Conservation (phyloP, 2,888 invertebrate species). For the Xestia c-nigrum region DNA sequence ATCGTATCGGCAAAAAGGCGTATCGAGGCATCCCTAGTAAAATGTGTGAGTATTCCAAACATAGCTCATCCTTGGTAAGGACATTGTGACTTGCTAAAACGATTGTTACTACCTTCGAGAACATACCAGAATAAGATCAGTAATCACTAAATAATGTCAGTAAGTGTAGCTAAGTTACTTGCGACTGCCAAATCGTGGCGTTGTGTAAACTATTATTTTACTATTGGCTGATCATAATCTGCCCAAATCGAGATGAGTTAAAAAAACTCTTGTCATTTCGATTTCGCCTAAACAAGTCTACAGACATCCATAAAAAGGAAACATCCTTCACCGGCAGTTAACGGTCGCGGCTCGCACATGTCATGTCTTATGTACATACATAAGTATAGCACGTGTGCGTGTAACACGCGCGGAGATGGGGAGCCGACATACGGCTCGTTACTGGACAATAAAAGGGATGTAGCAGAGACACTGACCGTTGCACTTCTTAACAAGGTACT, state of each 20-base stretch:
- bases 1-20: too few relatives aligned
- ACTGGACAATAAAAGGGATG: constrained; percentile 17
- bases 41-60: constrained; percentile 6
- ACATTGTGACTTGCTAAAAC: constrained; percentile 13
- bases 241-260: too few relatives aligned
- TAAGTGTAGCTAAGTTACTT: background rate
- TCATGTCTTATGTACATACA: background rate
- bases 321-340: constrained; percentile 9
- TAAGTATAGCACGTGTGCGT: background rate
- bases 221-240: too few relatives aligned
- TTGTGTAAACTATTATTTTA: background rate
- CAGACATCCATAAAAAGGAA: background rate
- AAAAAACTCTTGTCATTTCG: background rate
- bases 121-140: background rate
- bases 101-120: background rate
- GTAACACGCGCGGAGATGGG: background rate
- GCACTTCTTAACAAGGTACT: background rate
- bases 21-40: too few relatives aligned
- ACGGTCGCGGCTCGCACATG: constrained; percentile 11
- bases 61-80: constrained; percentile 1
- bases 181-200: background rate
- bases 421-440: background rate
- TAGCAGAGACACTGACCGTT: constrained; percentile 8
- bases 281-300: background rate
- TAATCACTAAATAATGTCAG: background rate